Conservation (phyloP, 2,797 vertebrate species). For the Coregonus sp. region DNA sequence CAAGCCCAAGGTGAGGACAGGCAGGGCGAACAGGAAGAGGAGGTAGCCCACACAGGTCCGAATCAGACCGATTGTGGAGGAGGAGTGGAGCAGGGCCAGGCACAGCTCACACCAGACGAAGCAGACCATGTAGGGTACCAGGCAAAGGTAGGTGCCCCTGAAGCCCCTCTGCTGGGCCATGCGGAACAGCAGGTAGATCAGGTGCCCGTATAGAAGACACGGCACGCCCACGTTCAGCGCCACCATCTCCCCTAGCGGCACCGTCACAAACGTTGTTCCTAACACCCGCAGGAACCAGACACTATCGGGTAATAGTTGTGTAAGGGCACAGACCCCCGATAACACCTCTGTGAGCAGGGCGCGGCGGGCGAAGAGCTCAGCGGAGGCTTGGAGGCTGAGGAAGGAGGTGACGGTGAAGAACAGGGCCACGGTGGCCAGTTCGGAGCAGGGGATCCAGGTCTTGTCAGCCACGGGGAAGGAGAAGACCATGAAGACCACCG, state of each 20-base stretch:
- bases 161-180: conserved; percentile 88
- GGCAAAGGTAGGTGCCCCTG: conserved; percentile 92
- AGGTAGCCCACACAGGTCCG: conserved; percentile 91
- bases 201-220: conserved; percentile 86
- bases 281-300: conserved; percentile 74
- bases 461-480: conserved; percentile 94
- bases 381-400: conserved; percentile 88
- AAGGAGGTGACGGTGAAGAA: conserved; percentile 95
- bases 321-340: conserved; percentile 82
- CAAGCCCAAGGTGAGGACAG: conserved; percentile 82
- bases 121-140: conserved; percentile 94
- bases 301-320: conserved; percentile 76
- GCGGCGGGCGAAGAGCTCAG: conserved; percentile 84
- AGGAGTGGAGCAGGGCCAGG: conserved; percentile 82
- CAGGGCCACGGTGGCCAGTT: conserved; percentile 85
- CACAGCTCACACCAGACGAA: conserved; percentile 97
- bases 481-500: conserved; percentile 90
- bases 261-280: conserved; percentile 78
- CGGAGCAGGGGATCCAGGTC: conserved; percentile 93
- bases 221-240: conserved; percentile 87
- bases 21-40: conserved; percentile 93
- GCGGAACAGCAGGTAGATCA: conserved; percentile 88
- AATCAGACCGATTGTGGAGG: conserved; percentile 86
- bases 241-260: conserved; percentile 82
- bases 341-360: conserved; percentile 86